phyloP scores from a whole-genome alignment of 2,797 vertebrate genomes.

The Cryptoblepharus egeriae region DNA sequence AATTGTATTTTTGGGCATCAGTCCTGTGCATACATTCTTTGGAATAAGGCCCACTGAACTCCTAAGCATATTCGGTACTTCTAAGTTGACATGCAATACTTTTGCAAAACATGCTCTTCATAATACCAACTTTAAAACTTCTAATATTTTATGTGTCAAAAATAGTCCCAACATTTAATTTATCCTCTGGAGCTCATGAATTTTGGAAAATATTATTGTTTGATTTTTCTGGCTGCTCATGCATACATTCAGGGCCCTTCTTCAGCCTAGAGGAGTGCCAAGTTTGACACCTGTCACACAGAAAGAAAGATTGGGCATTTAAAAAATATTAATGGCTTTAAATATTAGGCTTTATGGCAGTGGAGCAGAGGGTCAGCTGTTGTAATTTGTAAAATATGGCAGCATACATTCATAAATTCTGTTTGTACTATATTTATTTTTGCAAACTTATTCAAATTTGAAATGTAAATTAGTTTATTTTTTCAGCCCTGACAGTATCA shows the following conservation, averaged over 20 bases:
- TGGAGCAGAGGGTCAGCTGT: too few species aligned
- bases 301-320: not conserved
- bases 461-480: too few species aligned
- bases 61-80: not conserved
- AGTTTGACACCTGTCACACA: not conserved
- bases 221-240: not conserved
- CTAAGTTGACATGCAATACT: not conserved
- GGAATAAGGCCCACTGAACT: not conserved
- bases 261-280: not conserved
- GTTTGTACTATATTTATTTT: too few species aligned
- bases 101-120: not conserved
- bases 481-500: too few species aligned
- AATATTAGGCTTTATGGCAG: too few species aligned
- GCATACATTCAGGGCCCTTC: not conserved
- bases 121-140: not conserved
- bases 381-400: too few species aligned
- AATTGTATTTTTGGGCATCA: not conserved
- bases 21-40: not conserved
- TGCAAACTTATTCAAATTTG: too few species aligned
- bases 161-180: not conserved
- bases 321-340: not conserved
- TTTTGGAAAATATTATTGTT: not conserved
- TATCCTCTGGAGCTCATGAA: too few species aligned
- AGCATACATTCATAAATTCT: too few species aligned
- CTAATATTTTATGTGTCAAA: not conserved